Conservation (phyloP, 2,797 vertebrate genomes). For the Propithecus perrieri region DNA sequence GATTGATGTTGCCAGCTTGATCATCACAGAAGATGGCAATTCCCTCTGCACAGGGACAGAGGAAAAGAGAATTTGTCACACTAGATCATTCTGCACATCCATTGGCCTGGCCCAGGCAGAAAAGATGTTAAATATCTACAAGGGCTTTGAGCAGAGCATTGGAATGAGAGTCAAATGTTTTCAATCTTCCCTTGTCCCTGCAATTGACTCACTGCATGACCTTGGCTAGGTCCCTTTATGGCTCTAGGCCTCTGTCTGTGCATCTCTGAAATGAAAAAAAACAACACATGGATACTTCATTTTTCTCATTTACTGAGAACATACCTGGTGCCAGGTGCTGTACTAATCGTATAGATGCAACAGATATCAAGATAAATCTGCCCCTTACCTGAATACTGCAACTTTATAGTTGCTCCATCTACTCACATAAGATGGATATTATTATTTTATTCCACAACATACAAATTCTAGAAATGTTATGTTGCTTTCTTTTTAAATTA, state of each 20-base stretch:
- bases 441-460: not conserved
- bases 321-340: not conserved
- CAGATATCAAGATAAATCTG: not conserved
- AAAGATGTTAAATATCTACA: not conserved
- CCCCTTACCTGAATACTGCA: not conserved
- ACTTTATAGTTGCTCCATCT: not conserved
- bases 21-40: conserved; percentile 63
- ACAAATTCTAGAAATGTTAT: not conserved
- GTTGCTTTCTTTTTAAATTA: not conserved
- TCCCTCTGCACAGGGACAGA: conserved; percentile 59
- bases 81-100: conserved; percentile 23
- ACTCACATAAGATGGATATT: not conserved
- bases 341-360: not conserved
- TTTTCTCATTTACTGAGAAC: not conserved
- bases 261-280: not conserved
- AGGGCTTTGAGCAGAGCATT: not conserved
- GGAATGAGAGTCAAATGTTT: not conserved
- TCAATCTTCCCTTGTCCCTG: not conserved
- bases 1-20: conserved; percentile 76
- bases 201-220: not conserved
- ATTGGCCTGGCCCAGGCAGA: not conserved
- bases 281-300: not conserved
- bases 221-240: not conserved
- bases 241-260: not conserved
- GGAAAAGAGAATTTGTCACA: conserved; percentile 40